Evolutionary conservation across 2,113 vertebrate genomes (phyloP).

Genomic region (Gavia stellata): DNA sequence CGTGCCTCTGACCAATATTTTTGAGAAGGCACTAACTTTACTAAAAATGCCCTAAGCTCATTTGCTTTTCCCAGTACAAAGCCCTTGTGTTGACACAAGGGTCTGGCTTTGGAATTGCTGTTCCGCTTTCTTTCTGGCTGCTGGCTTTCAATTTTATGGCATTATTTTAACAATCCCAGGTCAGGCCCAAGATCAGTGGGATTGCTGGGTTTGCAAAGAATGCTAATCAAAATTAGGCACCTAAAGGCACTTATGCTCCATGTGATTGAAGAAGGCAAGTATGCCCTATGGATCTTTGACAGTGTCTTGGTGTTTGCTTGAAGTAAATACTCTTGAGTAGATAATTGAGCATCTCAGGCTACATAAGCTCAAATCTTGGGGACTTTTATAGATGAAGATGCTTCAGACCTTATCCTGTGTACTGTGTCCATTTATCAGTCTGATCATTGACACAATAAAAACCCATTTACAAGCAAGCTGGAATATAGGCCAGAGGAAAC

Average conservation of each 20-base stretch:
- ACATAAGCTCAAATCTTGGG: neutral
- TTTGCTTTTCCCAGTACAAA: neutral
- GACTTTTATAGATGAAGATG: neutral
- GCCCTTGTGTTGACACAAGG: neutral
- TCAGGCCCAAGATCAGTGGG: neutral
- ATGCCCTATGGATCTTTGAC: neutral
- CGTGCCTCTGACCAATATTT: neutral
- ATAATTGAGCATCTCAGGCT: neutral
- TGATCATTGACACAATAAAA: neutral
- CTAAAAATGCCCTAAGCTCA: too few relatives aligned
- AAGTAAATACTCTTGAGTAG: neutral
- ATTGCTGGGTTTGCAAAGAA: neutral
- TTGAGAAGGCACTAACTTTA: neutral
- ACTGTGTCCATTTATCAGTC: neutral
- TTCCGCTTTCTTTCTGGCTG: neutral
- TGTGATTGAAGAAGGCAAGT: neutral
- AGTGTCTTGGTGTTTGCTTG: neutral
- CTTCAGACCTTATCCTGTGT: neutral
- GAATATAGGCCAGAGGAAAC: neutral
- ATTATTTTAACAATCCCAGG: neutral
- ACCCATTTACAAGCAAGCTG: neutral
- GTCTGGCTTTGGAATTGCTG: neutral
- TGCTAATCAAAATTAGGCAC: neutral
- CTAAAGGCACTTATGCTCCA: fast-evolving
- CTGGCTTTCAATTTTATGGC: neutral